A percentile compares a stretch with the other conserved stretches of the same genome.
phyloP scores from a whole-genome alignment of 1,140 invertebrate species.

The Dufourea novaeangliae region DNA sequence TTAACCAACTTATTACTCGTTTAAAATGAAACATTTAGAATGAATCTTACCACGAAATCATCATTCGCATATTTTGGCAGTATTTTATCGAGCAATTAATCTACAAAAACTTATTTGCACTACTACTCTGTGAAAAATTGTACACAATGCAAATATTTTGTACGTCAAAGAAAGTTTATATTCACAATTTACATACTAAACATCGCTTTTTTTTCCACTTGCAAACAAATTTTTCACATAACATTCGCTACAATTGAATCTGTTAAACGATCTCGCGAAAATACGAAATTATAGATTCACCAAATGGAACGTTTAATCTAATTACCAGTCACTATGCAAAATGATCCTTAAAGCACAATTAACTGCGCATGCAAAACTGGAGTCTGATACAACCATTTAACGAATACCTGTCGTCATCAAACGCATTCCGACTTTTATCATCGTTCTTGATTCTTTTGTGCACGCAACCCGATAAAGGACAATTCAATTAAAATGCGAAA shows the following conservation, averaged over 20 bases:
- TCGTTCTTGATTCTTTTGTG: not conserved
- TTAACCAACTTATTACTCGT: no score
- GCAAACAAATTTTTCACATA: no score
- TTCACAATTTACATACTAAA: no score
- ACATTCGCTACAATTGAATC: not conserved
- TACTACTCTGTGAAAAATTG: no score
- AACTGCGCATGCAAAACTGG: not conserved
- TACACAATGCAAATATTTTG: no score
- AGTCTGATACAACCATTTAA: constrained; percentile 8
- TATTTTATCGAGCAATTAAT: no score
- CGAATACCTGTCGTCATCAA: not conserved
- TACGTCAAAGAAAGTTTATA: no score
- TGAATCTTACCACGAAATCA: no score
- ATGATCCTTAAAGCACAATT: not conserved
- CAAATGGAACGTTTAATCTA: not conserved
- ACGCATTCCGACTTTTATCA: not conserved
- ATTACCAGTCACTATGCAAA: not conserved
- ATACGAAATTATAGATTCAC: not conserved
- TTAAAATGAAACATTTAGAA: no score
- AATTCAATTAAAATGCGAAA: constrained; percentile 51
- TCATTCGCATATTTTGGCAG: no score
- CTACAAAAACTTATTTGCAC: no score
- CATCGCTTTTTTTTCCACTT: no score
- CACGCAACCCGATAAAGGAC: constrained; percentile 19
- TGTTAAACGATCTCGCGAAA: not conserved